A percentile compares a stretch with the other conserved stretches of the same genome.
Evolutionary conservation across 1,140 invertebrate genomes (phyloP).

Genomic region (Cotesia chilonis): DNA sequence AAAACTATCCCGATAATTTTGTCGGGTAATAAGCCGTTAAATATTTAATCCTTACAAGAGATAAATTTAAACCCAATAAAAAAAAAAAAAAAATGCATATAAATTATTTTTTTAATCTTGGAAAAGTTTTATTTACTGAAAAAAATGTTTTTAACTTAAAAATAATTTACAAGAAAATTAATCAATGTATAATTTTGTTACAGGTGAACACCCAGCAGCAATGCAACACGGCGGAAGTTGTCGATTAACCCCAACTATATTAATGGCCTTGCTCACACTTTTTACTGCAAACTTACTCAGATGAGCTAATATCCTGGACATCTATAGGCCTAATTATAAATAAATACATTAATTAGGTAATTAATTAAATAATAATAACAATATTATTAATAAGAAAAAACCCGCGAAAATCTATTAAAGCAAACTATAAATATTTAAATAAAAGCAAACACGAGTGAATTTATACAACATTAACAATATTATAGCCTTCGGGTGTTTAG

Average conservation of each 20-base stretch:
- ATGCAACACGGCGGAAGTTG: conserved; percentile 69
- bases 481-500: not conserved
- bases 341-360: not conserved
- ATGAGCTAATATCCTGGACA: conserved; percentile 52
- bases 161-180: conserved; percentile 1
- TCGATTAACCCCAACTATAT: conserved; percentile 52
- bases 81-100: no score
- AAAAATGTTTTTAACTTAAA: no score
- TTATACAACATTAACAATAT: conserved; percentile 9
- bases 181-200: conserved; percentile 41
- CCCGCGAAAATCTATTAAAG: no score
- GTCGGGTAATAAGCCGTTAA: not conserved
- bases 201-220: conserved; percentile 70
- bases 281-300: conserved; percentile 57
- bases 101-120: no score
- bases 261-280: conserved; percentile 54
- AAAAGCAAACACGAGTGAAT: not conserved
- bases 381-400: no score
- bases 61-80: no score
- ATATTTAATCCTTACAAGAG: not conserved
- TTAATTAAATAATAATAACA: not conserved
- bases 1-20: not conserved
- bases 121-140: no score
- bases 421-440: not conserved
- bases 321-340: conserved; percentile 36